Conservation (phyloP, 2,113 vertebrate genomes). For the Tychaedon coryphoeus region DNA sequence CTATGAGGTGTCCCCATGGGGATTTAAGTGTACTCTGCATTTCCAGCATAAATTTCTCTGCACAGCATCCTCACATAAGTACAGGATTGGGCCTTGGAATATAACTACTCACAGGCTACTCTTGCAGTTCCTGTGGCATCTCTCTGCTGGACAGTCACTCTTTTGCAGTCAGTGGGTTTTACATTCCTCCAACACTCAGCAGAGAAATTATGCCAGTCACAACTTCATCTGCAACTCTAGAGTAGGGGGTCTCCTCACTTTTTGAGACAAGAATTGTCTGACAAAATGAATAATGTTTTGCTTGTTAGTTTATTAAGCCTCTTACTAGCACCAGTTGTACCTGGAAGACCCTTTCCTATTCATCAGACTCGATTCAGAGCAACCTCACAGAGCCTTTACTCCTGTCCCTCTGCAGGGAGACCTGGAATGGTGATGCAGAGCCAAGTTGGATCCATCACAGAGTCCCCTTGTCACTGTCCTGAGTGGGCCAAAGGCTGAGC, state of each 20-base stretch:
- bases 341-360: not conserved
- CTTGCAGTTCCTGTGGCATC: not conserved
- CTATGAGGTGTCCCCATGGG: not conserved
- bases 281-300: not conserved
- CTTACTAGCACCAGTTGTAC: not conserved
- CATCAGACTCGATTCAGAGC: not conserved
- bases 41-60: not conserved
- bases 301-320: not conserved
- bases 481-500: not conserved
- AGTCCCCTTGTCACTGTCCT: not conserved
- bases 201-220: not conserved
- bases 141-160: not conserved
- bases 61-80: not conserved
- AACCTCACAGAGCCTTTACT: not conserved
- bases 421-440: accelerated
- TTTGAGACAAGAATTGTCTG: not conserved
- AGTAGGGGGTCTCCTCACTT: not conserved
- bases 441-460: not conserved
- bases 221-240: not conserved
- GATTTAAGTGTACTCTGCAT: not conserved
- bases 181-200: not conserved
- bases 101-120: not conserved
- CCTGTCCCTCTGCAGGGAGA: not conserved
- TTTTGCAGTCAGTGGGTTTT: not conserved
- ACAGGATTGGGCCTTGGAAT: not conserved